phyloP scores from a whole-genome alignment of 1,140 invertebrate genomes.

The Globodera rostochiensis region DNA sequence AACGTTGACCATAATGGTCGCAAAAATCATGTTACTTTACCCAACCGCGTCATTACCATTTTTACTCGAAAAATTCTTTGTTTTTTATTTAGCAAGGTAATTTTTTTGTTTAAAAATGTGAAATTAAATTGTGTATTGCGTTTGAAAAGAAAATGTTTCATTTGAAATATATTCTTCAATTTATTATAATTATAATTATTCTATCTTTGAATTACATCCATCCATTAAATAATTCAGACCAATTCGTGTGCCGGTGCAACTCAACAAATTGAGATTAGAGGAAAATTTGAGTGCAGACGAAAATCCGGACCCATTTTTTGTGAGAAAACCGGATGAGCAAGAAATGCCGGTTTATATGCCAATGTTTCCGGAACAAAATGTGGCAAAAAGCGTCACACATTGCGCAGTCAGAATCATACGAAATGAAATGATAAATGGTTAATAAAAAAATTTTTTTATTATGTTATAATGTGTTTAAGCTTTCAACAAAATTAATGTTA shows the following conservation, averaged over 20 bases:
- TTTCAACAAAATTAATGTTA: neutral
- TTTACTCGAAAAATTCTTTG: slow-evolving; percentile 16
- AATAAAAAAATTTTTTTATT: neutral
- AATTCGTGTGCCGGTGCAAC: neutral
- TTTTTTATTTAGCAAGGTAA: slow-evolving; percentile 16
- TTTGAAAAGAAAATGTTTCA: neutral
- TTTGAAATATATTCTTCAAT: no score
- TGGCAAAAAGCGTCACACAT: neutral
- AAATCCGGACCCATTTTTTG: neutral
- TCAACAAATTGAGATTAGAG: neutral
- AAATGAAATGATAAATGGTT: neutral
- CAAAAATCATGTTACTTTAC: slow-evolving; percentile 10
- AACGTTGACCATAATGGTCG: neutral
- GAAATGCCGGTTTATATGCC: neutral
- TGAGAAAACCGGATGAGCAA: neutral
- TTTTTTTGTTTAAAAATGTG: neutral
- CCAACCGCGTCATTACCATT: slow-evolving; percentile 8
- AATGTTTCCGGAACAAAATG: slow-evolving; percentile 3
- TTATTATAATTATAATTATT: no score
- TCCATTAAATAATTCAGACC: neutral
- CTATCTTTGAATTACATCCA: no score
- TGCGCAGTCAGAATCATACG: neutral
- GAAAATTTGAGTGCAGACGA: neutral
- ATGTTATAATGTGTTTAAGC: neutral
- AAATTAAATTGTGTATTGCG: neutral